phyloP scores from a whole-genome alignment of 2,797 vertebrate species.

The Rhadinocentrus ornatus region DNA sequence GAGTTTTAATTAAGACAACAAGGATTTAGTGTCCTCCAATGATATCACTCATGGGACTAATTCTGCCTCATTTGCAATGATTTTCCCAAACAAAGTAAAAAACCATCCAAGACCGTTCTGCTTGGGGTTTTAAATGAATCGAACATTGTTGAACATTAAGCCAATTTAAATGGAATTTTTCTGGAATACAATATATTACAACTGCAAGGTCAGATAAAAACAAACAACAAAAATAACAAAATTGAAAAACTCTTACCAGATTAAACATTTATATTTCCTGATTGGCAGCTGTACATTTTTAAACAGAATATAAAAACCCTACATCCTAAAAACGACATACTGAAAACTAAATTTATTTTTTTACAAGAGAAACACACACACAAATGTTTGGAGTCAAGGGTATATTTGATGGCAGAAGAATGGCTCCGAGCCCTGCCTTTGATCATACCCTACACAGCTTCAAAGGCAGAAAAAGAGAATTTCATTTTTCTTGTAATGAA shows the following conservation, averaged over 20 bases:
- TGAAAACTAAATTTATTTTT: slow-evolving; percentile 10
- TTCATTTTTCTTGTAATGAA: slow-evolving; percentile 57
- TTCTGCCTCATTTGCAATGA: slow-evolving; percentile 57
- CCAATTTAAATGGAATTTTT: slow-evolving; percentile 31
- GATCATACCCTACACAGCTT: slow-evolving; percentile 62
- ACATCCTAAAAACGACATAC: slow-evolving; percentile 18
- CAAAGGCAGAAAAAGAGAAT: slow-evolving; percentile 62
- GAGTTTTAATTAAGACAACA: slow-evolving; percentile 77
- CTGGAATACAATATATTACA: not conserved
- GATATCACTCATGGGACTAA: slow-evolving; percentile 58
- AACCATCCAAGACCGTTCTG: slow-evolving; percentile 30
- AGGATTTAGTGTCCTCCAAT: slow-evolving; percentile 68
- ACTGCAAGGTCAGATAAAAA: slow-evolving; percentile 9
- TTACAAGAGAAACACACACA: not conserved
- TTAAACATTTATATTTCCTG: slow-evolving; percentile 29
- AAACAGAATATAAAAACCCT: slow-evolving; percentile 2
- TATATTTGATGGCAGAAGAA: slow-evolving; percentile 48
- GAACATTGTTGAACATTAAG: slow-evolving; percentile 16
- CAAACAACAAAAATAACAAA: not conserved
- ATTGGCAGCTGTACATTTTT: slow-evolving; percentile 23
- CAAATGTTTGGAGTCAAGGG: slow-evolving; percentile 26
- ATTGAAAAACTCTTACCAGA: not conserved
- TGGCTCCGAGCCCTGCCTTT: slow-evolving; percentile 58
- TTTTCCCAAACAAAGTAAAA: slow-evolving; percentile 46
- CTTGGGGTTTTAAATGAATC: slow-evolving; percentile 43